A percentile compares a stretch with the other conserved stretches of the same genome.
phyloP scores from a whole-genome alignment of 2,888 invertebrate species.

The Rutpela maculata region DNA sequence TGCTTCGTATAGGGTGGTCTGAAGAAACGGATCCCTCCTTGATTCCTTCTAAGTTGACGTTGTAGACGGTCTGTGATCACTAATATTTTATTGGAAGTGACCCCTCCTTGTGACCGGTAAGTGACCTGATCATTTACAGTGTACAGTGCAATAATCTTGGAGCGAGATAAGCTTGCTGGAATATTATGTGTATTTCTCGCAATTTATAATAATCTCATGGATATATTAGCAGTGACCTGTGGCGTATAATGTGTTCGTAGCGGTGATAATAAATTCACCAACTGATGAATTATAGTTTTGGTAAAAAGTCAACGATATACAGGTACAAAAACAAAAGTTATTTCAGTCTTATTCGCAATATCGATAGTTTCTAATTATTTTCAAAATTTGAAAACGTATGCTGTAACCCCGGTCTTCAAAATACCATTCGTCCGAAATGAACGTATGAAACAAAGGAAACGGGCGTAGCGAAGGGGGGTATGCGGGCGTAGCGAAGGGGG shows the following conservation, averaged over 20 bases:
- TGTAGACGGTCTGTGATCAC: neutral
- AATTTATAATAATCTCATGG: neutral
- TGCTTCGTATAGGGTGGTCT: constrained; percentile 3
- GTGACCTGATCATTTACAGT: neutral
- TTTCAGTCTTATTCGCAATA: no score
- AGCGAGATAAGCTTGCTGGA: neutral
- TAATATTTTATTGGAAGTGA: neutral
- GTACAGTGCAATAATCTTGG: neutral
- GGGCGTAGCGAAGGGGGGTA: no score
- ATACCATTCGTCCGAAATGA: no score
- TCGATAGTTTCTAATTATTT: no score
- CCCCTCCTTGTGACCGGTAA: neutral
- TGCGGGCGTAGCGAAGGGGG: no score
- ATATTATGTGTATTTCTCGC: neutral
- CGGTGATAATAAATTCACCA: no score
- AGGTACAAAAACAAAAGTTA: no score
- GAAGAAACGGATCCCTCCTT: neutral
- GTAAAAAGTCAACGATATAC: no score
- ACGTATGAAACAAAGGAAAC: no score
- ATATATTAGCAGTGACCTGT: neutral
- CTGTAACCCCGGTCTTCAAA: no score
- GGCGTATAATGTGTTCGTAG: neutral
- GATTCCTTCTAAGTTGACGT: neutral
- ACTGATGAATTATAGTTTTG: no score
- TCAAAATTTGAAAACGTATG: no score